Evolutionary conservation across 2,797 vertebrate genomes (phyloP), one percentile per base, ranked within the genome.

Genomic region (Cheirogaleus major): DNA sequence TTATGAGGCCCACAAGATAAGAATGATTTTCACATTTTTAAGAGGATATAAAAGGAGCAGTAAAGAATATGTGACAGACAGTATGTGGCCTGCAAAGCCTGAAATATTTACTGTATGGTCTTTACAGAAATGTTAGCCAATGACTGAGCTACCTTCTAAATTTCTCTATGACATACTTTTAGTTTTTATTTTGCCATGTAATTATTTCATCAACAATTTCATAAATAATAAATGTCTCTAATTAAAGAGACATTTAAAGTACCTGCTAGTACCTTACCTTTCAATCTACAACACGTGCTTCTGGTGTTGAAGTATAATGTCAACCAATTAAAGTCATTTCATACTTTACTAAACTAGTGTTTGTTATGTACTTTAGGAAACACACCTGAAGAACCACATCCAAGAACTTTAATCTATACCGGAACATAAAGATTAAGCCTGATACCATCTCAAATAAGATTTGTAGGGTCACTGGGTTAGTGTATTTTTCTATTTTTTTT

Each of bases 101-200:
- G 76, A 94, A 75, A 87, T 86, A 75, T 50, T 69, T 83, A 84
- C 17, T 76, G 4, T 55, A 76, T 52, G 13, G 1, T 5, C 14
- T 84, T 92, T 75, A 72, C 0, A 93, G 18, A 83, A 92, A 72
- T 61, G 3, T 43, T 90, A 57, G 22, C 23, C 73, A 82, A 30
- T 7, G 27, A 8, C 4, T 92, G 13, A 76, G 70, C 18, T 85
- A 20, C 65, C 30, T 59, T 78, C 35, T n/a, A 69, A 73, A 35
- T 70, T 87, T 7, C 83, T 91, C 41, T 75, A 22, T 20, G 38
- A 15, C 8, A 57, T 75, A 35, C 22, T 85, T 93, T 2, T 6
- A 79, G 20, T 38, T 93, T 86, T 94, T 52, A 78, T 89, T 89
- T 94, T 94, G 5, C 1, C 79, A n/a, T 76, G 13, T 43, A 86